Evolutionary conservation across 92 coral and sea anemone genomes (phyloP).

Genomic region (Siderastrea siderea): DNA sequence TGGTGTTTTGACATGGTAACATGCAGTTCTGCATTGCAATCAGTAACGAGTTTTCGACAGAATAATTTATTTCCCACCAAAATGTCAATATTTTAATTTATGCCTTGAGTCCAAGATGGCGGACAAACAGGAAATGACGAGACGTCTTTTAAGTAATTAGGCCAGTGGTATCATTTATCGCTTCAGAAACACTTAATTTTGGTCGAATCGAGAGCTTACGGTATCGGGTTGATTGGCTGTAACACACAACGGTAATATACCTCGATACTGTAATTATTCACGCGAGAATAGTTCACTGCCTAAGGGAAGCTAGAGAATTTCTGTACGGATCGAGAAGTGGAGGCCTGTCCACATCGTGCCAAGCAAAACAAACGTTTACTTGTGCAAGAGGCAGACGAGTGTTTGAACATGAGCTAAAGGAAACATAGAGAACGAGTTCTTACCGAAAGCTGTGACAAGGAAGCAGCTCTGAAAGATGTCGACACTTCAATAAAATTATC

Average conservation of each 20-base stretch:
- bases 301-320: slow-evolving; percentile 55
- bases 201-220: slow-evolving; percentile 21
- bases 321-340: slow-evolving; percentile 30
- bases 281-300: slow-evolving; percentile 41
- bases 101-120: slow-evolving; percentile 37
- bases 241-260: slow-evolving; percentile 54
- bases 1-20: slow-evolving; percentile 36
- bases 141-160: slow-evolving; percentile 34
- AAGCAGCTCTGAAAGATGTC: too few relatives aligned
- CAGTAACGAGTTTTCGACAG: slow-evolving; percentile 21
- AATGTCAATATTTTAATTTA: slow-evolving; percentile 14
- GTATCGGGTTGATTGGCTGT: slow-evolving; percentile 49
- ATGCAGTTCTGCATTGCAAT: slow-evolving; percentile 54
- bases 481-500: too few relatives aligned
- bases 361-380: slow-evolving; percentile 40
- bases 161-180: slow-evolving; percentile 28
- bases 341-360: slow-evolving; percentile 25
- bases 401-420: neutral
- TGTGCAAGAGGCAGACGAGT: slow-evolving; percentile 62
- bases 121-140: slow-evolving; percentile 23
- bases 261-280: slow-evolving; percentile 45
- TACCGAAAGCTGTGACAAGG: too few relatives aligned
- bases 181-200: slow-evolving; percentile 31
- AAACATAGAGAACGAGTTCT: too few relatives aligned
- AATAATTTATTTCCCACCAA: slow-evolving; percentile 7